Percentiles rank a stretch among this genome's conserved stretches.
These are phyloP conservation scores for Latrodectus elegans DNA, from an alignment of 2,888 invertebrate genomes.

Conservation along the genomic window DNA sequence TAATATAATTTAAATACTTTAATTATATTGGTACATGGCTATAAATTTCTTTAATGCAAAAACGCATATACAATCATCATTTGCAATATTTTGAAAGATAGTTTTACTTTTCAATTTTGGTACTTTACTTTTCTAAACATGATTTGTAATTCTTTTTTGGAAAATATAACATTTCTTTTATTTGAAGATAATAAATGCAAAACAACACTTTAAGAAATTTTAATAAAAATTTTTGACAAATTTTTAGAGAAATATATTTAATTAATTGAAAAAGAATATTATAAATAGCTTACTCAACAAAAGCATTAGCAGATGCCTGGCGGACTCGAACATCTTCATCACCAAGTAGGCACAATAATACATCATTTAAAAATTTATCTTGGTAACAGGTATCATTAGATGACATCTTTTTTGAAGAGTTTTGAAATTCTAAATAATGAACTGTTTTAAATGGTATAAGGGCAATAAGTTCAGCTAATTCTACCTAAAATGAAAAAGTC, in stretches of 20 bases:
- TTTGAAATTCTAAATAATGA: conserved; percentile 76
- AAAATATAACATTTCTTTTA: too few species aligned
- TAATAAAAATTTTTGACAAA: too few species aligned
- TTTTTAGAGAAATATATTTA: background rate
- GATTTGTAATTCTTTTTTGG: too few species aligned
- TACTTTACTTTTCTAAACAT: too few species aligned
- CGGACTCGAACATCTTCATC: conserved; percentile 88
- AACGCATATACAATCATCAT: too few species aligned
- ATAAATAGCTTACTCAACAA: conserved; percentile 79
- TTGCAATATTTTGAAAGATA: too few species aligned
- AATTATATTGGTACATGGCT: too few species aligned
- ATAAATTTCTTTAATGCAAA: too few species aligned
- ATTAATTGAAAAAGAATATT: background rate
- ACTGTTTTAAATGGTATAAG: conserved; percentile 80
- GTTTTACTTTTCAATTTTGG: too few species aligned
- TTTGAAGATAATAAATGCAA: too few species aligned
- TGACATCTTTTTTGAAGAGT: conserved; percentile 66
- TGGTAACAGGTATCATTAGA: conserved; percentile 76
- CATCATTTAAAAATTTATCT: conserved; percentile 79
- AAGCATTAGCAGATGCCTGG: conserved; percentile 81
- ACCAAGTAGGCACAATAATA: conserved; percentile 81
- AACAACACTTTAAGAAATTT: too few species aligned
- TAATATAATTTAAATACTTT: too few species aligned
- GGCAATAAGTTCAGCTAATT: conserved; percentile 81
- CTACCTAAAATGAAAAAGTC: conserved; percentile 77